Conservation (phyloP, 2,888 invertebrate species). For the Gastrophysa polygoni region DNA sequence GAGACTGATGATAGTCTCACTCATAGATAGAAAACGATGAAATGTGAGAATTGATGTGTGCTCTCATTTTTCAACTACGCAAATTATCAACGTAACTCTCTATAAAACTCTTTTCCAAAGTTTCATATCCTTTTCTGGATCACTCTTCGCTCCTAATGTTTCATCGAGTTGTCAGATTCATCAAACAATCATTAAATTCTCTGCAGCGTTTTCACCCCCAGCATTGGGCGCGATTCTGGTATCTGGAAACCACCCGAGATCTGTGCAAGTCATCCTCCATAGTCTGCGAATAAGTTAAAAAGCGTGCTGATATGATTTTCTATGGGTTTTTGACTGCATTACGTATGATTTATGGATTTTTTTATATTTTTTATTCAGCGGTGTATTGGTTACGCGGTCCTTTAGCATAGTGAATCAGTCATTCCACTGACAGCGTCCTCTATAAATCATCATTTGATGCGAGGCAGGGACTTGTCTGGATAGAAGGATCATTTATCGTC, state of each 20-base stretch:
- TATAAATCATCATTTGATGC: slow-evolving; percentile 58
- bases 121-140: too few species aligned
- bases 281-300: slow-evolving; percentile 50
- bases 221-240: not conserved
- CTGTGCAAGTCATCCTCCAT: slow-evolving; percentile 46
- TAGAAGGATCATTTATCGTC: slow-evolving; percentile 52
- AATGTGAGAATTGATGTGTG: too few species aligned
- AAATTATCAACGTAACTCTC: too few species aligned
- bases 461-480: slow-evolving; percentile 42
- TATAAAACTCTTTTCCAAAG: too few species aligned
- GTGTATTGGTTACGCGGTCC: slow-evolving; percentile 49
- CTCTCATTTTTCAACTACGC: too few species aligned
- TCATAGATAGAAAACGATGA: too few species aligned
- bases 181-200: too few species aligned
- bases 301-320: slow-evolving; percentile 53
- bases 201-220: not conserved
- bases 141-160: too few species aligned
- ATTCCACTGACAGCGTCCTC: slow-evolving; percentile 49
- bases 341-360: slow-evolving; percentile 56
- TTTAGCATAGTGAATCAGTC: slow-evolving; percentile 58
- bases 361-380: slow-evolving; percentile 49
- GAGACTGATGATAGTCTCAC: too few species aligned
- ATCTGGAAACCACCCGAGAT: slow-evolving; percentile 14
- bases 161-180: too few species aligned
- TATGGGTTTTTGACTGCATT: slow-evolving; percentile 55